These are phyloP conservation scores for Yponomeuta malinellus DNA, from an alignment of 2,888 invertebrate species.

Conservation along the genomic window DNA sequence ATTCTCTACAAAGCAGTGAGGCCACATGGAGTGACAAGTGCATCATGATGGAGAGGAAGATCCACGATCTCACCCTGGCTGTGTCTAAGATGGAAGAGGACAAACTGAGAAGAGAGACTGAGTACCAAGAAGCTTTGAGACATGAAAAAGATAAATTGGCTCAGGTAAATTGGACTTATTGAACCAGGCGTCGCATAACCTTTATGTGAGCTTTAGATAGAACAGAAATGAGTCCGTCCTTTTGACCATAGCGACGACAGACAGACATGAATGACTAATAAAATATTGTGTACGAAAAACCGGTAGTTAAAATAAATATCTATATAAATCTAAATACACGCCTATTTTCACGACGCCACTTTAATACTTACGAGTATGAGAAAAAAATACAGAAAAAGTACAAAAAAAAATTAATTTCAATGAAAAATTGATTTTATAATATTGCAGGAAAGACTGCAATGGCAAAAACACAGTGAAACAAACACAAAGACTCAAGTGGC, in stretches of 20 bases:
- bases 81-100: constrained; percentile 62
- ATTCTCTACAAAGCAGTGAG: constrained; percentile 56
- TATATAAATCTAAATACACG: no score
- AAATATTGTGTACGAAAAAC: no score
- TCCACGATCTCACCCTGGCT: constrained; percentile 51
- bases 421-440: not conserved
- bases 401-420: no score
- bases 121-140: constrained; percentile 55
- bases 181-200: no score
- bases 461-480: constrained; percentile 55
- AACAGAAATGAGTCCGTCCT: no score
- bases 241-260: no score
- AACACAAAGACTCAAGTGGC: constrained; percentile 52
- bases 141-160: constrained; percentile 54
- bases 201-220: no score
- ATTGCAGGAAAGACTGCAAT: constrained; percentile 53
- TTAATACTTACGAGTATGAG: no score
- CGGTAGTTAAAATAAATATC: no score
- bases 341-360: no score
- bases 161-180: constrained; percentile 35
- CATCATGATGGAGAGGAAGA: constrained; percentile 53
- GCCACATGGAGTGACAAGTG: constrained; percentile 57
- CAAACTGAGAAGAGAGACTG: constrained; percentile 47
- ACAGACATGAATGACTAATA: no score
- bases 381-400: not conserved